A percentile compares a stretch with the other conserved stretches of the same genome.
Conservation (phyloP, 2,797 vertebrate genomes). For the Erithacus rubecula region DNA sequence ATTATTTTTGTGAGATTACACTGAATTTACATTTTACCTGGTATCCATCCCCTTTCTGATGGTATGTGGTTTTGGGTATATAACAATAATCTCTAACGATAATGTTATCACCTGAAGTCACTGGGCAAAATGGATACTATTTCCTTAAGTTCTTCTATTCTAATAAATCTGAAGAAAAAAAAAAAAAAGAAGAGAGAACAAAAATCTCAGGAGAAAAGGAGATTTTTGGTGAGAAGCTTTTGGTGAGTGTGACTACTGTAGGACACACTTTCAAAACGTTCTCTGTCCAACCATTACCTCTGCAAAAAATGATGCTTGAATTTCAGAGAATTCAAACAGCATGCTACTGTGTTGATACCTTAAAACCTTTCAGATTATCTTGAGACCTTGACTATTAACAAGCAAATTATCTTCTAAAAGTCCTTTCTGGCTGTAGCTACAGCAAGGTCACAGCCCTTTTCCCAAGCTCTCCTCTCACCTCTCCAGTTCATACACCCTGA, state of each 20-base stretch:
- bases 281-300: not conserved
- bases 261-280: not conserved
- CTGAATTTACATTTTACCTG: not conserved
- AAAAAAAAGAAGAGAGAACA: not conserved
- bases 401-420: not conserved
- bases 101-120: not conserved
- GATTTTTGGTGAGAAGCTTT: not conserved
- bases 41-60: not conserved
- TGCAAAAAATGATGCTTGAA: not conserved
- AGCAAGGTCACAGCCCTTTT: not conserved
- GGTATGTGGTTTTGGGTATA: not conserved
- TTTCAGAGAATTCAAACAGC: not conserved
- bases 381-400: not conserved
- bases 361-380: not conserved
- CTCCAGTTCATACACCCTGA: not conserved
- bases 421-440: not conserved
- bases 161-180: not conserved
- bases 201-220: not conserved
- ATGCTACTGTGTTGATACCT: not conserved
- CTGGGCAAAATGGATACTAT: not conserved
- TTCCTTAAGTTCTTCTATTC: not conserved
- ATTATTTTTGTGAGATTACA: not conserved
- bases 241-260: not conserved
- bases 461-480: not conserved
- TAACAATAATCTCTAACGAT: not conserved